These are phyloP conservation scores for Mormyrops attenuatus DNA, from an alignment of 2,797 vertebrate species.

Conservation along the genomic window DNA sequence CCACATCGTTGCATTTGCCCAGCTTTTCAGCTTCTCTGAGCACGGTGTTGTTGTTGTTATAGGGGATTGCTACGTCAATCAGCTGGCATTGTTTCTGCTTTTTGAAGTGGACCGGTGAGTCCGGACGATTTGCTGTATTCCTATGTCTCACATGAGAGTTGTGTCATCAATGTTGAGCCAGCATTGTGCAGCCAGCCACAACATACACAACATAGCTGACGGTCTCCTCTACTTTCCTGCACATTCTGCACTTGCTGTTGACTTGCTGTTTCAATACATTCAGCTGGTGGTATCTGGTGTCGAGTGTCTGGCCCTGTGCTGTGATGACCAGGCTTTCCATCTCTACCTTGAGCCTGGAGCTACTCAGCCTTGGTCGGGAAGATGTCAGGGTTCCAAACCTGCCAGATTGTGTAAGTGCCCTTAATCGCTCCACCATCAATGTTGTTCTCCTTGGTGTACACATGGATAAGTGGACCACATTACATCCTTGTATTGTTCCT, in stretches of 20 bases:
- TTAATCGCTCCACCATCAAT: background rate
- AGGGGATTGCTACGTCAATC: background rate
- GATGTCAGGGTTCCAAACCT: background rate
- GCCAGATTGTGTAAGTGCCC: background rate
- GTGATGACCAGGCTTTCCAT: background rate
- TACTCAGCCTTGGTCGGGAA: background rate
- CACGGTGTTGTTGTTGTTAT: slow-evolving; percentile 42
- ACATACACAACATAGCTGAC: background rate
- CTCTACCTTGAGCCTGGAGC: background rate
- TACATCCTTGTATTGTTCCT: background rate
- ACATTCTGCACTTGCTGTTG: background rate
- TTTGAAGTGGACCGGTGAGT: background rate
- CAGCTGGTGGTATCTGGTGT: background rate
- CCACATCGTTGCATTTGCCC: background rate
- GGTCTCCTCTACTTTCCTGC: background rate
- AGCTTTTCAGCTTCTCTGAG: slow-evolving; percentile 44
- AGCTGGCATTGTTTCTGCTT: background rate
- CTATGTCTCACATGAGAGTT: background rate
- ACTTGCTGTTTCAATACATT: background rate
- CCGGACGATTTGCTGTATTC: background rate
- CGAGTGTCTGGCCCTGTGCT: background rate
- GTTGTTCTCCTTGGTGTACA: background rate
- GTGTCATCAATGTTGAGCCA: background rate
- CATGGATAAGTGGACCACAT: background rate
- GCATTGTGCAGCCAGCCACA: background rate